Percentiles rank a stretch among this genome's conserved stretches.
Evolutionary conservation across 2,888 invertebrate species (phyloP).

Genomic region (Platycheirus albimanus): DNA sequence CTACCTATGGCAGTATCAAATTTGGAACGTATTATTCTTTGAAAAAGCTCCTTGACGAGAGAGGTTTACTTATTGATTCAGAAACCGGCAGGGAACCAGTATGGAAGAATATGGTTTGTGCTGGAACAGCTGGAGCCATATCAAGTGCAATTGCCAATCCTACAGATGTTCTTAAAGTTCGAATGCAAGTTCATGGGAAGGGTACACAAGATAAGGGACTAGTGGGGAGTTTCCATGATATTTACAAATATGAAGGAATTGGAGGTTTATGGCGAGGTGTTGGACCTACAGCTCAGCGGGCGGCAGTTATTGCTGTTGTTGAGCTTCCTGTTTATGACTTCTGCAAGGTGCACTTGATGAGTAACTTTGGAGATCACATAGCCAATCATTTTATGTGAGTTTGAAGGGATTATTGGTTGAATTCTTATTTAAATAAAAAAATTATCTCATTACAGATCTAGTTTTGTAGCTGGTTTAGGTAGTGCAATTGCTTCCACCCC

Average conservation of each 20-base stretch:
- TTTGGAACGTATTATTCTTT: slow-evolving; percentile 97
- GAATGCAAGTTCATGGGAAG: slow-evolving; percentile 90
- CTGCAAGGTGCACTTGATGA: slow-evolving; percentile 89
- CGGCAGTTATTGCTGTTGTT: slow-evolving; percentile 96
- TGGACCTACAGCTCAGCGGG: slow-evolving; percentile 95
- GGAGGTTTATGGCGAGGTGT: slow-evolving; percentile 96
- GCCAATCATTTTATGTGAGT: slow-evolving; percentile 93
- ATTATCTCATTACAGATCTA: slow-evolving; percentile 86
- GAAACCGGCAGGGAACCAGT: slow-evolving; percentile 84
- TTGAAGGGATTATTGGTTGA: neutral
- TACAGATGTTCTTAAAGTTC: slow-evolving; percentile 97
- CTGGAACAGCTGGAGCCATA: slow-evolving; percentile 88
- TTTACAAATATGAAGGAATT: slow-evolving; percentile 92
- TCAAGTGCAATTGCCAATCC: slow-evolving; percentile 98
- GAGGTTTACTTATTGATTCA: slow-evolving; percentile 82
- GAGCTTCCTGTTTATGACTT: slow-evolving; percentile 97
- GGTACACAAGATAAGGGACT: slow-evolving; percentile 86
- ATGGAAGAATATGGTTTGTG: slow-evolving; percentile 91
- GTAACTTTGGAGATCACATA: slow-evolving; percentile 89
- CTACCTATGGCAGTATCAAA: slow-evolving; percentile 98
- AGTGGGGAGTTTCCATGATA: slow-evolving; percentile 90
- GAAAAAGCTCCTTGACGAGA: slow-evolving; percentile 87
- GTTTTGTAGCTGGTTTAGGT: slow-evolving; percentile 94
- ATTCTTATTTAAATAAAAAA: neutral
- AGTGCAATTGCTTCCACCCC: slow-evolving; percentile 97